phyloP scores from a whole-genome alignment of 2,113 vertebrate genomes.

The Callipepla californica region DNA sequence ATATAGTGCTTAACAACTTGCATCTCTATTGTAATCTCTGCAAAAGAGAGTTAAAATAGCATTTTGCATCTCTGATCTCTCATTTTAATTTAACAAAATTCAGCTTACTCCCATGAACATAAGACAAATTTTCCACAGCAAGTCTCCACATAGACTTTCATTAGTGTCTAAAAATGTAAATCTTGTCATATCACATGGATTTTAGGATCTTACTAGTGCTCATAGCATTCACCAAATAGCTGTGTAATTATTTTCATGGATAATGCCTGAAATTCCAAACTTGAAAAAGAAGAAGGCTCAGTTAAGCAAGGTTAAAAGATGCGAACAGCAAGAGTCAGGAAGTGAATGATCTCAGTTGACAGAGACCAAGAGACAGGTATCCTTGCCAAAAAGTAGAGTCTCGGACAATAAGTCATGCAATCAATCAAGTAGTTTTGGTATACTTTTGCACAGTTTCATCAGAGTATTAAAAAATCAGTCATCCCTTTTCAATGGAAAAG shows the following conservation, averaged over 20 bases:
- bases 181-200: not conserved
- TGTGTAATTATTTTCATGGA: not conserved
- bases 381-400: not conserved
- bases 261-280: not conserved
- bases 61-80: not conserved
- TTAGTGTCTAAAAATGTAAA: not conserved
- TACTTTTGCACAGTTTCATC: not conserved
- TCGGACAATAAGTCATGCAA: not conserved
- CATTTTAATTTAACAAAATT: not conserved
- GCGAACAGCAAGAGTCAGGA: not conserved
- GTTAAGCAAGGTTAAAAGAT: not conserved
- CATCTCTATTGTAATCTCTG: not conserved
- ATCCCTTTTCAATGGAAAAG: not conserved
- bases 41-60: not conserved
- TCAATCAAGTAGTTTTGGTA: not conserved
- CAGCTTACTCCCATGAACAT: not conserved
- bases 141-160: not conserved
- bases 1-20: not conserved
- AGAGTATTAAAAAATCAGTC: conserved; percentile 13
- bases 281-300: not conserved
- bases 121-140: not conserved
- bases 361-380: not conserved
- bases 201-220: not conserved
- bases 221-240: not conserved
- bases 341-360: not conserved